Evolutionary conservation across 1,140 invertebrate species (phyloP), one percentile per base, ranked within the genome.

Genomic region (Pseudomyrmex flavicornis): DNA sequence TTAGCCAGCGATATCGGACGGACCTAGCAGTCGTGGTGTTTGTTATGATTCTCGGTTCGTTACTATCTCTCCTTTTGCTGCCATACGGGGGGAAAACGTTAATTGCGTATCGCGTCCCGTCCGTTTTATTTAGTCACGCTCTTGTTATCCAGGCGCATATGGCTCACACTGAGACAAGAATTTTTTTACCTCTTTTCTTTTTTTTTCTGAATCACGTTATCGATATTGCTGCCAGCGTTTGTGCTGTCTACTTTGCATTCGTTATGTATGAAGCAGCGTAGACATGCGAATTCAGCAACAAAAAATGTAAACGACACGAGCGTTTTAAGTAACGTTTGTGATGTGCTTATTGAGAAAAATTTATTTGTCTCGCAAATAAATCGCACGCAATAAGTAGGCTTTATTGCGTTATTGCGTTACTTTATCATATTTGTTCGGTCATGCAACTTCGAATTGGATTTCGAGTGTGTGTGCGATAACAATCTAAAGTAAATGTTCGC

Each of bases 31-130:
- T 86, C 75, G 80, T 85, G 80, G 74, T 84, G 88, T 89, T 89
- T 90, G 82, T 90, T 90, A 88, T 89, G 89, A 88, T 87, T 88
- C 82, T 87, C 83, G 68, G 79, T 80, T 85, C 65, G 74, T 88
- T 89, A 88, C 79, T 90, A 90, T 90, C 89, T 88, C 70, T 35
- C 35, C 35, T 79, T 79, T 79, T 65, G 68, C 48, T 46, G 66
- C 35, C 2, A 44, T n/a, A 80, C n/a, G 66, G 44, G 44, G 72
- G 74, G 59, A 63, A 65, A 85, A 88, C 69, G 84, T 87, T 90
- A 91, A 91, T 89, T 91, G 88, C 90, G 90, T 83, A 89, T 91
- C 85, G 82, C 75, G 82, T 69, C 48, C 82, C 48, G 15, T 22
- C 13, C 68, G 68, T 82, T 86, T 79, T 89, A 86, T 88, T 88